phyloP scores from a whole-genome alignment of 2,797 vertebrate species.

The Acestrorhynchus altus region DNA sequence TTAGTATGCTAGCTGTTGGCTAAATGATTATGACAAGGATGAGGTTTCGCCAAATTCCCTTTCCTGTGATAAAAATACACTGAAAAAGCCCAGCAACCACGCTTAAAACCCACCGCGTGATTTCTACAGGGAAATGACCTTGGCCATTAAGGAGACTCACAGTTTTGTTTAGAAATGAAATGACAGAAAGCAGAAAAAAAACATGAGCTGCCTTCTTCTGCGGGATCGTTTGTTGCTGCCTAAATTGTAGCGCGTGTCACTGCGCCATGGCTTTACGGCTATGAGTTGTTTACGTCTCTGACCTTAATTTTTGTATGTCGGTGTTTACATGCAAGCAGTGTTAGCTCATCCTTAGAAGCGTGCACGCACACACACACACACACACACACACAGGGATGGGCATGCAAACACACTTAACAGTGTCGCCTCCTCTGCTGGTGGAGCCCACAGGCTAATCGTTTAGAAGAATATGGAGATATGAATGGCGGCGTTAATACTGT shows the following conservation, averaged over 20 bases:
- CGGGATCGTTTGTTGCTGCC: slow-evolving; percentile 49
- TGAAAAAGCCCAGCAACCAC: slow-evolving; percentile 55
- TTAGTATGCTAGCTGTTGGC: slow-evolving; percentile 68
- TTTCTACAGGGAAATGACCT: slow-evolving; percentile 57
- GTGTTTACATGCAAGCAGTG: slow-evolving; percentile 36
- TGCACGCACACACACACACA: background rate
- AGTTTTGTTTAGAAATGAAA: slow-evolving; percentile 56
- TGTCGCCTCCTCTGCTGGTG: slow-evolving; percentile 5
- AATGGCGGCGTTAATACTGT: background rate
- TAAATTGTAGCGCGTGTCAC: slow-evolving; percentile 42
- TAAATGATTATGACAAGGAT: slow-evolving; percentile 65
- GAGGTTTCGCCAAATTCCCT: slow-evolving; percentile 51
- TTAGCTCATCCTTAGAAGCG: background rate
- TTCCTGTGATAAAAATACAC: slow-evolving; percentile 53
- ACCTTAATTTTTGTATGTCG: slow-evolving; percentile 47
- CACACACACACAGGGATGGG: background rate
- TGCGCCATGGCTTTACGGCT: slow-evolving; percentile 44
- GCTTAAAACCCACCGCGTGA: slow-evolving; percentile 47
- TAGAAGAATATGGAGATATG: background rate
- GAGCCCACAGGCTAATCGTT: slow-evolving; percentile 20
- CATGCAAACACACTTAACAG: slow-evolving; percentile 22
- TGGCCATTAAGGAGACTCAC: slow-evolving; percentile 58
- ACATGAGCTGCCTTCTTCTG: slow-evolving; percentile 43
- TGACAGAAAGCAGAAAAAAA: slow-evolving; percentile 55
- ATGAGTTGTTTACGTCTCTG: slow-evolving; percentile 55